Conservation (phyloP, 2,797 vertebrate genomes). For the Sebastolobus alascanus region DNA sequence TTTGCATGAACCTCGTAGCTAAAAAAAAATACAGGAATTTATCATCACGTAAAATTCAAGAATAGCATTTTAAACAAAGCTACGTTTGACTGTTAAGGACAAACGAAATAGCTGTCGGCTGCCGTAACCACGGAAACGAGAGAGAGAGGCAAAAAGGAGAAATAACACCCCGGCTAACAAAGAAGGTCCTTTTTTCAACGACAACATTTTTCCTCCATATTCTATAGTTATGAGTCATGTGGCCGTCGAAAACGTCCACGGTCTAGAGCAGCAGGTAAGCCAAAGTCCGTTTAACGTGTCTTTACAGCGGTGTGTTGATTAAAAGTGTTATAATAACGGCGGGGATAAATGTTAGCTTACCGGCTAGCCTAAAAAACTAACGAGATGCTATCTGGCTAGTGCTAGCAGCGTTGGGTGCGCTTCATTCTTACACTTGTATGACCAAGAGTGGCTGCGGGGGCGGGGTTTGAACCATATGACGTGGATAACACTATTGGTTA, state of each 20-base stretch:
- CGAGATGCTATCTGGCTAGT: conserved; percentile 61
- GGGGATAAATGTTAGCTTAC: conserved; percentile 61
- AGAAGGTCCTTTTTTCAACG: conserved; percentile 83
- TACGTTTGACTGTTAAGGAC: conserved; percentile 1
- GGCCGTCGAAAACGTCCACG: conserved; percentile 97
- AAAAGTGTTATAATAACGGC: conserved; percentile 25
- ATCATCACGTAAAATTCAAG: conserved; percentile 26
- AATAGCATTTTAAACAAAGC: conserved; percentile 19
- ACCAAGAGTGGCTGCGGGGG: background rate
- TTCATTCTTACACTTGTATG: background rate
- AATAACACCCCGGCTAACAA: conserved; percentile 83
- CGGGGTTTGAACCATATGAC: too few species aligned
- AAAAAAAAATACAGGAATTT: conserved; percentile 41
- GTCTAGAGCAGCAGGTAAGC: conserved; percentile 98
- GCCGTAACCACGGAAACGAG: conserved; percentile 37
- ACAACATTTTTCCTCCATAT: conserved; percentile 86
- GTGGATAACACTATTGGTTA: too few species aligned
- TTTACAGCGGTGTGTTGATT: background rate
- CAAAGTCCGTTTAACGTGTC: background rate
- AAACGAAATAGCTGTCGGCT: conserved; percentile 42
- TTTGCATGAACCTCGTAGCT: conserved; percentile 68
- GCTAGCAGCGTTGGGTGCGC: conserved; percentile 67
- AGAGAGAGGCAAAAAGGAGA: conserved; percentile 33
- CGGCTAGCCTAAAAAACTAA: conserved; percentile 68
- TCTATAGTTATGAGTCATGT: conserved; percentile 99